Conservation (phyloP, 2,113 vertebrate genomes). For the Ameiurus melas region DNA sequence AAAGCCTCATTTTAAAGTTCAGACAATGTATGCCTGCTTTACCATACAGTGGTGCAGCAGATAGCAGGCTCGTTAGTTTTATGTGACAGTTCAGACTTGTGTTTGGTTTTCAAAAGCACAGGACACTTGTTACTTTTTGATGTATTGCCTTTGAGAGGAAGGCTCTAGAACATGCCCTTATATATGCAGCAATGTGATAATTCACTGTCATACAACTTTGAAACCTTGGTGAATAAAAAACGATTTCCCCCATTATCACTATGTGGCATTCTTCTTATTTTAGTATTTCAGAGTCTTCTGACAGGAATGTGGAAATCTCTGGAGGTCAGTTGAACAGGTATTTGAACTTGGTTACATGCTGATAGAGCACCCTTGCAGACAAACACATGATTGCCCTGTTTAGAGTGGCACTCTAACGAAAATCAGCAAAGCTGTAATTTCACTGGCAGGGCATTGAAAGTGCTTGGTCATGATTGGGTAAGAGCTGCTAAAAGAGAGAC, state of each 20-base stretch:
- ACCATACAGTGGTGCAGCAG: conserved; percentile 55
- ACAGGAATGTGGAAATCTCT: conserved; percentile 20
- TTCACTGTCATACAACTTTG: not conserved
- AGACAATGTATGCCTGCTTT: conserved; percentile 62
- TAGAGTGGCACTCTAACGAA: conserved; percentile 61
- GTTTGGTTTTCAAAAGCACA: conserved; percentile 35
- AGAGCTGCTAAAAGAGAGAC: conserved; percentile 48
- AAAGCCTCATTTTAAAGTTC: conserved; percentile 44
- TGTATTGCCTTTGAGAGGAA: conserved; percentile 30
- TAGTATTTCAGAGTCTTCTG: not conserved
- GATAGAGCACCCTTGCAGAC: conserved; percentile 46
- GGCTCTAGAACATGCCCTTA: conserved; percentile 17
- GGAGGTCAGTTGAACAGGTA: conserved; percentile 56
- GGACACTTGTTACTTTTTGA: conserved; percentile 21
- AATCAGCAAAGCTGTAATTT: conserved; percentile 69
- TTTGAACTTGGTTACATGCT: conserved; percentile 57
- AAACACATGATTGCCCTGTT: conserved; percentile 63
- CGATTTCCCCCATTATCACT: not conserved
- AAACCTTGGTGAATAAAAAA: not conserved
- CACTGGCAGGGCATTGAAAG: conserved; percentile 57
- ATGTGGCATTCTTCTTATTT: not conserved
- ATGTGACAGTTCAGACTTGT: conserved; percentile 57
- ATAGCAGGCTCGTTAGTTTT: conserved; percentile 62
- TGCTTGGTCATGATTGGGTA: conserved; percentile 67
- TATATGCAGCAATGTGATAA: not conserved